Base-by-base conservation (phyloP, 1,140 invertebrate genomes). In the Gonatopus flavifemur region DNA sequence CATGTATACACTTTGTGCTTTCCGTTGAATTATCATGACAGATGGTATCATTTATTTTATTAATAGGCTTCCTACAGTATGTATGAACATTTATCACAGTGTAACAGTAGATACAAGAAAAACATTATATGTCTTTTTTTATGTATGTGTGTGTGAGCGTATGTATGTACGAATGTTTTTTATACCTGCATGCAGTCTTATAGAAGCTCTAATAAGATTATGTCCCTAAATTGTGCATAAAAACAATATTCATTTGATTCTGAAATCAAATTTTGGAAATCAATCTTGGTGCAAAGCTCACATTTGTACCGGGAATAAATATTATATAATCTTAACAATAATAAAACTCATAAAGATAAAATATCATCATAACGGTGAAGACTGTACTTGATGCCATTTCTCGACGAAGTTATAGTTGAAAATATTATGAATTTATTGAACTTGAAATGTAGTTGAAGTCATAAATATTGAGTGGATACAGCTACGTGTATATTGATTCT, bases 401-500 rank as follows among this genome's bases (percentile, higher is more conserved):
- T 12, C 6, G 6, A 12, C 12, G 12, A 28, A 6, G 6, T 28
- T 28, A 12, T 28, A 7, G 25, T 12, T 28, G 6, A 7, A 6
- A 12, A 28, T 7, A 7, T 28, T 6, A 28, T 28, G 6, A 6
- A 28, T 28, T 12, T 6, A 28, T 12, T 28, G 12, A 7, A 28
- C 6, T 7, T 28, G 25, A 7, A 28, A 28, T 7, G 6, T 7
- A 28, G 6, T 7, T 7, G 12, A 28, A 28, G 12, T 7, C 12
- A 28, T 28, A 28, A 28, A 28, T 28, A 6, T 7, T 12, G 12
- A 28, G 12, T 28, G 9, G 21, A 51, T 33, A 39, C 24, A 33
- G 24, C 9, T 40, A 38, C 13, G 18, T 49, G 31, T 28, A 6
- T 49, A 49, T 43, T 38, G 19, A 51, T 50, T 45, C 36, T n/a